A percentile compares a stretch with the other conserved stretches of the same genome.
Evolutionary conservation across 2,113 vertebrate genomes (phyloP).

Genomic region (Phasianus colchicus): DNA sequence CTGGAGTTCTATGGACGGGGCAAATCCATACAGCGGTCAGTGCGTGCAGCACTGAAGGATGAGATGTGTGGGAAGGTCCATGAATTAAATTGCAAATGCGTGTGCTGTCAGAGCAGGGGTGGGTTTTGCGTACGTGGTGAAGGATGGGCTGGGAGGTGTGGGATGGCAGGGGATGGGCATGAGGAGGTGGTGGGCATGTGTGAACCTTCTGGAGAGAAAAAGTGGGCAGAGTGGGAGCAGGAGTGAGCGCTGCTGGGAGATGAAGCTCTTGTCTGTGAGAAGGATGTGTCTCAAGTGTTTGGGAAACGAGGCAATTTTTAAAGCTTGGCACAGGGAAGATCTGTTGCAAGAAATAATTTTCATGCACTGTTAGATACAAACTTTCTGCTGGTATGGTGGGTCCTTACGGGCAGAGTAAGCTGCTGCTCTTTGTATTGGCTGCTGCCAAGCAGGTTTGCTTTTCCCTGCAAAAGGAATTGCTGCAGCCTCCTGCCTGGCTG

Average conservation of each 20-base stretch:
- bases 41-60: neutral
- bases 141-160: neutral
- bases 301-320: neutral
- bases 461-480: neutral
- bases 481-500: neutral
- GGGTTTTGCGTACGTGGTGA: neutral
- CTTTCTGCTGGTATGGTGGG: neutral
- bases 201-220: neutral
- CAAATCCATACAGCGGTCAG: neutral
- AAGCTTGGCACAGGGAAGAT: neutral
- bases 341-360: neutral
- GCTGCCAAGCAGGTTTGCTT: neutral
- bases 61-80: neutral
- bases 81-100: accelerated
- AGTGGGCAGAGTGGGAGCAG: neutral
- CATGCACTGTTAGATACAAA: neutral
- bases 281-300: neutral
- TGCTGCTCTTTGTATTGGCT: neutral
- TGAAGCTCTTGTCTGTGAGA: neutral
- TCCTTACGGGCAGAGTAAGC: neutral
- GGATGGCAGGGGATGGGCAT: neutral
- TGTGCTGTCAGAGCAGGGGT: no score
- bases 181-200: accelerated
- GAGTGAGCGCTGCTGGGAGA: neutral
- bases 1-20: neutral